These are phyloP conservation scores for Leiothrix lutea DNA, from an alignment of 2,113 vertebrate genomes.

Conservation along the genomic window DNA sequence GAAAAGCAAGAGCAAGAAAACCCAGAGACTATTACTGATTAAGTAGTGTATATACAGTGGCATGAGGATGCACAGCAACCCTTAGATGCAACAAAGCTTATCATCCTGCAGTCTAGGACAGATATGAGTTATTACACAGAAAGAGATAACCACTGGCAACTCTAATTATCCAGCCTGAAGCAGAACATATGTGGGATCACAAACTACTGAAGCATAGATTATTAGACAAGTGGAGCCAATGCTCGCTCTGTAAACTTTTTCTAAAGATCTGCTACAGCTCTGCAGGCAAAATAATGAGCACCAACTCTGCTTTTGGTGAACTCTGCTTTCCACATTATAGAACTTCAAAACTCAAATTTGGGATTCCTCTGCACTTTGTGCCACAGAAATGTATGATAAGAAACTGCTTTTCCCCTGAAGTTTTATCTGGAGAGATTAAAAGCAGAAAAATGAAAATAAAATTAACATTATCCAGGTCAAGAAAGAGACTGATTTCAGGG, in stretches of 20 bases:
- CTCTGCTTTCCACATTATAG: background rate
- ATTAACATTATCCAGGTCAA: background rate
- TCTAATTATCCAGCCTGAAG: slow-evolving; percentile 7
- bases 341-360: background rate
- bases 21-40: background rate
- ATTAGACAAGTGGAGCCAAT: background rate
- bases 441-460: background rate
- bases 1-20: background rate
- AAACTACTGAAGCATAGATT: background rate
- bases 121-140: background rate
- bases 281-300: background rate
- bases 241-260: background rate
- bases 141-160: slow-evolving; percentile 6
- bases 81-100: background rate
- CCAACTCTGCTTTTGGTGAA: background rate
- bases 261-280: background rate
- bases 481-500: background rate
- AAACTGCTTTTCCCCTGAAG: background rate
- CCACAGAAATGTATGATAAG: background rate
- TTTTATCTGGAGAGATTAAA: background rate
- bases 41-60: background rate
- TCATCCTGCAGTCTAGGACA: background rate
- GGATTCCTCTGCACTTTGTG: background rate
- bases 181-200: background rate
- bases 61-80: background rate